Evolutionary conservation across 2,888 invertebrate genomes (phyloP).

Genomic region (Neria commutata): DNA sequence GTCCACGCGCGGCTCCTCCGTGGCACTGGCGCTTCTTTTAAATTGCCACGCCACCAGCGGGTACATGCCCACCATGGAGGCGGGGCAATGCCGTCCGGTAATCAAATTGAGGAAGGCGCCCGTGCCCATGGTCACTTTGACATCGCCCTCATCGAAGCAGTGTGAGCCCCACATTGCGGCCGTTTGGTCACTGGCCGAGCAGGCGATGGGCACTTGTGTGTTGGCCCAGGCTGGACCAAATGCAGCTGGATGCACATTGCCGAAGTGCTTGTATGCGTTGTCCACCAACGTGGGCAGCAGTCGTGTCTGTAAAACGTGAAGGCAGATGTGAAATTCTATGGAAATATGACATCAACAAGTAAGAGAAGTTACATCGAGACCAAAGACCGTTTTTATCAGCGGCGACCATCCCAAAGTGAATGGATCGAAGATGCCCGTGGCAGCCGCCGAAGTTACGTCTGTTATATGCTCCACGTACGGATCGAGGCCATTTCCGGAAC

Average conservation of each 20-base stretch:
- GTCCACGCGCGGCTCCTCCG: constrained; percentile 41
- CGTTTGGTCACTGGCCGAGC: constrained; percentile 71
- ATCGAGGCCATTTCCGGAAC: constrained; percentile 47
- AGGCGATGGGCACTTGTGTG: constrained; percentile 71
- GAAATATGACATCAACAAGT: constrained; percentile 7
- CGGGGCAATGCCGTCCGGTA: constrained; percentile 77
- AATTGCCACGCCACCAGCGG: constrained; percentile 87
- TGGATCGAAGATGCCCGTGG: constrained; percentile 93
- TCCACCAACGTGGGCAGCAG: constrained; percentile 84
- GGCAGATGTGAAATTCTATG: too few species aligned
- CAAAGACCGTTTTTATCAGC: constrained; percentile 71
- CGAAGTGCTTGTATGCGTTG: constrained; percentile 75
- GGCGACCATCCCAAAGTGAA: constrained; percentile 85
- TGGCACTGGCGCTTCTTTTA: constrained; percentile 43
- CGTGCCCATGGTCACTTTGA: constrained; percentile 90
- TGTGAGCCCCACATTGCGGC: constrained; percentile 89
- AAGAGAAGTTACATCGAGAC: constrained; percentile 64
- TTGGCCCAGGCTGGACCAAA: constrained; percentile 69
- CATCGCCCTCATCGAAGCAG: constrained; percentile 77
- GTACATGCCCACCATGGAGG: constrained; percentile 84
- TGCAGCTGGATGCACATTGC: constrained; percentile 68
- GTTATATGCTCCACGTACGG: constrained; percentile 69
- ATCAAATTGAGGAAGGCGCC: constrained; percentile 89
- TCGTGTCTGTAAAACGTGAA: too few species aligned
- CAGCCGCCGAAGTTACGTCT: constrained; percentile 89